Conservation (phyloP, 23 tunicate genomes). For the Styela clava region DNA sequence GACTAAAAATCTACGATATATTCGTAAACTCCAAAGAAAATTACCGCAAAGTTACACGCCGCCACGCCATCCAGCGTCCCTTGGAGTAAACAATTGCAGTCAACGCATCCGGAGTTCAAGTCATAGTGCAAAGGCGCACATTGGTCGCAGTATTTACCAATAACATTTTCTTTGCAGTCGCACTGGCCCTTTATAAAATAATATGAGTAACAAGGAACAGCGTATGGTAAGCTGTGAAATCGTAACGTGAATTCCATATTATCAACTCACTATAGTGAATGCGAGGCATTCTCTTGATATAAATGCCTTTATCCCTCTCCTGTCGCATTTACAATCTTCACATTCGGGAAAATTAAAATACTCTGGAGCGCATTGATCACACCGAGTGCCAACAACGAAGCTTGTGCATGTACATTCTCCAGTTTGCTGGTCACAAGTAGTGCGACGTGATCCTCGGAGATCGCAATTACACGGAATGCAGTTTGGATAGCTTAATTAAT, state of each 20-base stretch:
- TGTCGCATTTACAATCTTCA: slow-evolving; percentile 91
- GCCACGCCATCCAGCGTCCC: slow-evolving; percentile 94
- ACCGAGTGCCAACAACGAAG: slow-evolving; percentile 58
- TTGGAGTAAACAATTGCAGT: slow-evolving; percentile 85
- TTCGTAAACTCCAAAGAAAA: neutral
- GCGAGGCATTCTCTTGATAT: slow-evolving; percentile 86
- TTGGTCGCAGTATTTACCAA: slow-evolving; percentile 87
- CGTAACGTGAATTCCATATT: too few species aligned
- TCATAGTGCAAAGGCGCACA: slow-evolving; percentile 78
- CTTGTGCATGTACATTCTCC: slow-evolving; percentile 73
- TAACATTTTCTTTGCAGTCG: slow-evolving; percentile 83
- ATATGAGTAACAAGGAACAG: too few species aligned
- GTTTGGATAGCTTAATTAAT: slow-evolving; percentile 82
- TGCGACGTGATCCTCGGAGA: slow-evolving; percentile 63
- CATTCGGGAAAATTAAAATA: slow-evolving; percentile 94
- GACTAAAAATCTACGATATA: too few species aligned
- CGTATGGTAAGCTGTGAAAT: too few species aligned
- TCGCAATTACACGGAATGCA: slow-evolving; percentile 84
- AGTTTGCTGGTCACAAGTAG: slow-evolving; percentile 63
- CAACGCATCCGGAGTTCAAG: slow-evolving; percentile 55
- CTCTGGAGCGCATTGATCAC: slow-evolving; percentile 67
- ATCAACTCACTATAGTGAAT: slow-evolving; percentile 73
- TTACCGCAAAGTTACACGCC: slow-evolving; percentile 37
- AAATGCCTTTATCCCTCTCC: slow-evolving; percentile 56
- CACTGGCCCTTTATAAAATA: slow-evolving; percentile 65